Base-by-base conservation (phyloP, 2,797 vertebrate genomes). In the Sebastes iracundus region DNA sequence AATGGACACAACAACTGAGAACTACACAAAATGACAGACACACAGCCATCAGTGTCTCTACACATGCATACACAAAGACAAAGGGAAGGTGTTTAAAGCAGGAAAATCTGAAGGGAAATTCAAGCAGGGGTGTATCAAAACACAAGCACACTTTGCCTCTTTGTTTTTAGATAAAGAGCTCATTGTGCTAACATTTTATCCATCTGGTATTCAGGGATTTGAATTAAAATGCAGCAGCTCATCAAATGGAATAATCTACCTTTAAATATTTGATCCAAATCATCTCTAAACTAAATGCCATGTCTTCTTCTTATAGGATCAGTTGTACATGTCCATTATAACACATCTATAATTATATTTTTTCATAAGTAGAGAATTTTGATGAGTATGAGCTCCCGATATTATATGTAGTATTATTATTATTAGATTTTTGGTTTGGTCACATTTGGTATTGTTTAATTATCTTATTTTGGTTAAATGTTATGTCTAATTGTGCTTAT, bases 91-190 rank as follows among this genome's bases (percentile, higher is more conserved):
- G 63, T 70, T 81, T 61, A 79, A 68, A 62, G 59, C n/a, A 79
- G 33, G 22, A n/a, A 35, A 53, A 62, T 70, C 23, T 59, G 42
- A 73, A 70, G 28, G 42, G 60, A 28, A 72, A 72, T 71, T 38
- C 60, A 53, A 80, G 55, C 58, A 64, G 56, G 23, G 80, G 67
- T 77, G 22, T 60, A 56, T 83, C 30, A 46, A 35, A 68, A 78
- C 14, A 33, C 65, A 53, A 53, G 16, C 72, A 70, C 46, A 55
- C 64, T 42, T 58, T 55, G 60, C n/a, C 35, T 62, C 35, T 81
- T 81, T 88, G 49, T 82, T 79, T 85, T 81, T 49, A 77, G 70
- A 83, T 77, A 28, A 79, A 86, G 72, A 68, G 38, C 65, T 76
- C 63, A 52, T 32, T 8, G 49, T 33, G 23, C 35, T 61, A 63